These are phyloP conservation scores for Troides aeacus DNA, from an alignment of 2,888 invertebrate genomes.

Conservation along the genomic window DNA sequence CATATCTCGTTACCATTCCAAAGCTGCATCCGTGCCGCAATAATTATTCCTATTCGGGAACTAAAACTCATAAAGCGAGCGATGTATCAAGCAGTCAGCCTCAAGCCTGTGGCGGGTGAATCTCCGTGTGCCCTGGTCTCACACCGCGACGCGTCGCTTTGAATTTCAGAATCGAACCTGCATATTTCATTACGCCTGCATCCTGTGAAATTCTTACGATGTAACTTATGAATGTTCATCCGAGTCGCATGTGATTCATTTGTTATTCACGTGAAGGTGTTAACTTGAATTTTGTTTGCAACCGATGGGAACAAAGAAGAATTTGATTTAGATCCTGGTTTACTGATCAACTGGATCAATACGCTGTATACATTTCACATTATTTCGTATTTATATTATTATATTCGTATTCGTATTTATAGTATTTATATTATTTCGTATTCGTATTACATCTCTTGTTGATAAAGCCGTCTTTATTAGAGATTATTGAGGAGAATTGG, in stretches of 20 bases:
- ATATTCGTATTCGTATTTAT: too few species aligned
- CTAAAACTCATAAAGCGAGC: not conserved
- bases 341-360: too few species aligned
- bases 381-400: too few species aligned
- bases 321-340: too few species aligned
- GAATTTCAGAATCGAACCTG: constrained; percentile 1
- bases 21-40: not conserved
- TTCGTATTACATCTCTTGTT: too few species aligned
- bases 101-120: not conserved
- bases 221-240: not conserved
- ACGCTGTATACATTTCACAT: too few species aligned
- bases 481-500: too few species aligned
- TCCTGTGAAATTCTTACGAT: not conserved
- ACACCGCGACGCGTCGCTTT: not conserved
- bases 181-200: not conserved
- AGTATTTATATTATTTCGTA: too few species aligned
- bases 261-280: not conserved
- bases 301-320: too few species aligned
- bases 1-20: not conserved
- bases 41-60: not conserved
- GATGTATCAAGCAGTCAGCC: not conserved
- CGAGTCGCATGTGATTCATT: not conserved
- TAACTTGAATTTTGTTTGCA: too few species aligned
- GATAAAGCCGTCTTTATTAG: too few species aligned
- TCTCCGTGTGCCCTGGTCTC: not conserved